Base-by-base conservation (phyloP, 2,113 vertebrate genomes). In the Albula goreensis region DNA sequence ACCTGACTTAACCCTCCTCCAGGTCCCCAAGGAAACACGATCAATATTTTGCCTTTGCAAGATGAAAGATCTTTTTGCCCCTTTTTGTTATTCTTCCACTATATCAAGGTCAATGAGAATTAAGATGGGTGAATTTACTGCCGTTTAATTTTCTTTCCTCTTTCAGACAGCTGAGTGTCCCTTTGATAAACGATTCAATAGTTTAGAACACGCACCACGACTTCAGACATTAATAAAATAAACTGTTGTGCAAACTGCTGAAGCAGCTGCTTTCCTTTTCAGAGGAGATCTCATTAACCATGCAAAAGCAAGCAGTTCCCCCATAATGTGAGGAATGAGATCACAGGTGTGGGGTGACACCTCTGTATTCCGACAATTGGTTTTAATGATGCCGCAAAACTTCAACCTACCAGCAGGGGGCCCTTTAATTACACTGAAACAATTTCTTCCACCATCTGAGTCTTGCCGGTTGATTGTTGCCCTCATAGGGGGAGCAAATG, bases 341-440 rank as follows among this genome's bases (percentile, higher is more conserved):
- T 50, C 17, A 50, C 78, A 77, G 78, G 74, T 41, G 50, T 83
- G 56, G 49, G 78, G 41, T 4, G 50, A 56, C 31, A 41, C 31
- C 31, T 41, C 31, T 41, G 31, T 41, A 41, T 41, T 41, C 31
- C 31, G 31, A 41, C 81, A 48, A 15, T 13, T 85, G 31, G 17
- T 51, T 63, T 86, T 70, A 57, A 22, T 66, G 48, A 50, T 50
- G 87, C 22, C 89, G 90, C 86, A 85, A 84, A 77, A 74, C 49
- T 19, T 57, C 51, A 56, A 87, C 51, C 88, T n/a, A 89, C 85
- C 95, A 94, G 90, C 88, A 95, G 95, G 91, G 92, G 91, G 94
- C 92, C 88, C 93, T 94, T 87, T 92, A 80, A 87, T 81, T 88
- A 90, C 91, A 93, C 88, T 41, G 25, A 92, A 90, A 53, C 19